A percentile compares a stretch with the other conserved stretches of the same genome.
Conservation (phyloP, 2,113 vertebrate species). For the Gila orcuttii region DNA sequence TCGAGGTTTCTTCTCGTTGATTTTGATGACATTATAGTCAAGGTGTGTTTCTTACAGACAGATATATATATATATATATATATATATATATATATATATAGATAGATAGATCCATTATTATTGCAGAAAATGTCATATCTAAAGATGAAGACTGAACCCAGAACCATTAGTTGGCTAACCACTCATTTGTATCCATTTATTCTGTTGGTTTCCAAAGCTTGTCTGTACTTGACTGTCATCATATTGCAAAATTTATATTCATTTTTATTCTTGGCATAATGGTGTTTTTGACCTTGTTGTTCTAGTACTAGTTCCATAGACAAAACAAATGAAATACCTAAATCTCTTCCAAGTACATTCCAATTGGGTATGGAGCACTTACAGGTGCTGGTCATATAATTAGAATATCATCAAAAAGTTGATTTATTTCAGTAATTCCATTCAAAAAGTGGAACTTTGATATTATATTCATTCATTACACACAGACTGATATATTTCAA, state of each 20-base stretch:
- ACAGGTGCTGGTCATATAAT: too few species aligned
- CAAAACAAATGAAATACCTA: constrained; percentile 12
- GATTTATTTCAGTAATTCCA: too few species aligned
- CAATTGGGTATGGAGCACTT: background rate
- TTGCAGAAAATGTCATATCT: background rate
- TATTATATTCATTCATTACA: too few species aligned
- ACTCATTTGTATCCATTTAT: background rate
- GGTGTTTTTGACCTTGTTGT: background rate
- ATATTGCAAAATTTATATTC: background rate
- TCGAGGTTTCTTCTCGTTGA: background rate
- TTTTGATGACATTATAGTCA: constrained; percentile 1
- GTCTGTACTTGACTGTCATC: background rate
- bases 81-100: background rate
- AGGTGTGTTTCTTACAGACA: background rate
- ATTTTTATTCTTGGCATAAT: background rate
- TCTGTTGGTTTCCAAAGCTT: background rate
- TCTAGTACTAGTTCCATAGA: background rate
- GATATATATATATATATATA: too few species aligned
- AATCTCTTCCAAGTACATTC: background rate
- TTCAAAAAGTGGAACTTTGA: too few species aligned
- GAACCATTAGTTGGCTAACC: background rate
- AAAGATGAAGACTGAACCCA: background rate
- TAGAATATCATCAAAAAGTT: too few species aligned
- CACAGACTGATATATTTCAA: too few species aligned
- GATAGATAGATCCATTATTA: background rate